These are phyloP conservation scores for Typhlichthys eigenmanni DNA, from an alignment of 2,797 vertebrate species.

Conservation along the genomic window DNA sequence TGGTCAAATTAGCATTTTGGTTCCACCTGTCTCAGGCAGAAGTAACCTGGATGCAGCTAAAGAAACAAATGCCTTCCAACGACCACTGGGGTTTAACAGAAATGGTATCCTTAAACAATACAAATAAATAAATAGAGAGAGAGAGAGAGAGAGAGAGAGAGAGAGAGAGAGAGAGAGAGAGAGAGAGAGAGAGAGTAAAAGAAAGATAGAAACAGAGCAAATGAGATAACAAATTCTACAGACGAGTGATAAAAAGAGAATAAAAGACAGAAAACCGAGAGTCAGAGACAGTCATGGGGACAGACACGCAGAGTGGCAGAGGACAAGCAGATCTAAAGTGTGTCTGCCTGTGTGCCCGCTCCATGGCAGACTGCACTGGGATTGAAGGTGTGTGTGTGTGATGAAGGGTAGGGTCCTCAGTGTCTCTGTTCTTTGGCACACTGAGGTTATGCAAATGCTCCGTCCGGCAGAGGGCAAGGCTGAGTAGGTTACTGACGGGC, in stretches of 20 bases:
- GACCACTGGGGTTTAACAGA: constrained; percentile 51
- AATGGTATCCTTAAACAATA: constrained; percentile 62
- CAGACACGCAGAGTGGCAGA: neutral
- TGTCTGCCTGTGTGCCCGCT: constrained; percentile 53
- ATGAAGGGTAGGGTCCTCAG: constrained; percentile 39
- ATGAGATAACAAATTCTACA: neutral
- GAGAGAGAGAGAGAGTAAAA: constrained; percentile 17
- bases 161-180: constrained; percentile 12
- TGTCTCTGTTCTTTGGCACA: constrained; percentile 76
- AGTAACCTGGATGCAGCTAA: constrained; percentile 63
- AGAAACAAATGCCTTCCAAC: constrained; percentile 51
- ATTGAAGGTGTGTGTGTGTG: constrained; percentile 51
- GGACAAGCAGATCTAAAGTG: constrained; percentile 19
- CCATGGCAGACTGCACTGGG: constrained; percentile 65
- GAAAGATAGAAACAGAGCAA: constrained; percentile 23
- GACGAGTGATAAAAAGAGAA: neutral
- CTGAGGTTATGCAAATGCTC: constrained; percentile 84
- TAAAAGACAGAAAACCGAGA: neutral
- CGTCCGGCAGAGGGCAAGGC: constrained; percentile 81
- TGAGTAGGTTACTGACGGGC: constrained; percentile 86
- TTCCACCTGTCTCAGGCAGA: constrained; percentile 70
- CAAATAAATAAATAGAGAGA: constrained; percentile 23
- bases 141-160: constrained; percentile 2
- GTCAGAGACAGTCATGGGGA: neutral
- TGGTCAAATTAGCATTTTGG: constrained; percentile 79